Evolutionary conservation across 2,888 invertebrate genomes (phyloP).

Genomic region (Eustalomyia histrio): DNA sequence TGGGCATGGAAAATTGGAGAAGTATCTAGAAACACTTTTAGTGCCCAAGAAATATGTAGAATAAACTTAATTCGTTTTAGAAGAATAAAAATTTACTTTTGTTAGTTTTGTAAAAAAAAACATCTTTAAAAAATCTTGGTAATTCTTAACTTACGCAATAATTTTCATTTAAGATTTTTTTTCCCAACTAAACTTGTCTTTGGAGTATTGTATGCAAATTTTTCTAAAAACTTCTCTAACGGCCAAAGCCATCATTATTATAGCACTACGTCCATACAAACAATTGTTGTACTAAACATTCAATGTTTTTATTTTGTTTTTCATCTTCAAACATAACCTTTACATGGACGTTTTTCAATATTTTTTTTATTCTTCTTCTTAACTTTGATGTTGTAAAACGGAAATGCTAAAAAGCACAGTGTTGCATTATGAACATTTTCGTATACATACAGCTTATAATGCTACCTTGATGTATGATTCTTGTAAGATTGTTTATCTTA

Average conservation of each 20-base stretch:
- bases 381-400: conserved; percentile 43
- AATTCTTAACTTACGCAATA: conserved; percentile 48
- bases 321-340: conserved; percentile 61
- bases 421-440: conserved; percentile 17
- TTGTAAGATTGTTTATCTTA: conserved; percentile 50
- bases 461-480: conserved; percentile 51
- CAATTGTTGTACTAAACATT: not conserved
- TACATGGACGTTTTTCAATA: conserved; percentile 55
- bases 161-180: conserved; percentile 9
- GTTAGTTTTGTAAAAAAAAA: not conserved
- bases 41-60: too few species aligned
- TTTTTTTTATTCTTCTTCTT: conserved; percentile 11
- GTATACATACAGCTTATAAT: too few species aligned
- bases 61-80: too few species aligned
- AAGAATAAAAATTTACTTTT: too few species aligned
- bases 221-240: conserved; percentile 41
- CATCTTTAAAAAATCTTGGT: conserved; percentile 22
- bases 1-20: too few species aligned
- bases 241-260: conserved; percentile 61
- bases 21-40: too few species aligned
- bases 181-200: conserved; percentile 21
- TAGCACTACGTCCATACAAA: not conserved
- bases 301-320: conserved; percentile 30
- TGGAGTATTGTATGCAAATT: conserved; percentile 54
- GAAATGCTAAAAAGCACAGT: conserved; percentile 53